Evolutionary conservation across 1,140 invertebrate genomes (phyloP).

Genomic region (Drosophila bocqueti): DNA sequence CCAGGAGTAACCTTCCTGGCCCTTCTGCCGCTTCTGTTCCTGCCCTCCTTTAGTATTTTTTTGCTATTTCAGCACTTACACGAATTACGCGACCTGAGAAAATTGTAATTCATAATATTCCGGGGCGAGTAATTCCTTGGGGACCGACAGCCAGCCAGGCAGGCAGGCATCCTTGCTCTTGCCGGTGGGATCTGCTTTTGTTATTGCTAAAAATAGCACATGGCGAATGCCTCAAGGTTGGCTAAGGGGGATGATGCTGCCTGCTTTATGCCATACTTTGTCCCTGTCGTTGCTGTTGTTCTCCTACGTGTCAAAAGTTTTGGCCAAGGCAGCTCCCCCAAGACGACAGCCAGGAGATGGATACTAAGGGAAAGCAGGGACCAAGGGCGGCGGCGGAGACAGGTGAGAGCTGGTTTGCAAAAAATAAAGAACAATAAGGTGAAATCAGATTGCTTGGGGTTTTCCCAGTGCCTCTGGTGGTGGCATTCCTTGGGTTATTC

Average conservation of each 20-base stretch:
- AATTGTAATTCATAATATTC: constrained; percentile 81
- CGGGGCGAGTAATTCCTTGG: constrained; percentile 35
- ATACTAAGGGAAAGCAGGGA: constrained; percentile 9
- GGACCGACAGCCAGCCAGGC: constrained; percentile 13
- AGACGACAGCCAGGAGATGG: constrained; percentile 20
- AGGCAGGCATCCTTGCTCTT: constrained; percentile 18
- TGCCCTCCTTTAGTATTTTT: constrained; percentile 4
- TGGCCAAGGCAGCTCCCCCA: constrained; percentile 36
- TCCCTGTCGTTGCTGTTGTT: neutral
- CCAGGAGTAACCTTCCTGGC: constrained; percentile 30
- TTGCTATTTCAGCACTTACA: constrained; percentile 60
- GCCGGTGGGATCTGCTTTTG: constrained; percentile 35
- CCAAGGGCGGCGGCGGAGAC: constrained; percentile 3
- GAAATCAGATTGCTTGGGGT: constrained; percentile 4
- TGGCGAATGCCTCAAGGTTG: constrained; percentile 44
- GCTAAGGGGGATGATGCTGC: neutral
- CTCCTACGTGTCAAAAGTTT: constrained; percentile 49
- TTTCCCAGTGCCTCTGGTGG: constrained; percentile 11
- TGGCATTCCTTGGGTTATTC: neutral
- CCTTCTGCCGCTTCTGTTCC: neutral
- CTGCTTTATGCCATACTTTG: neutral
- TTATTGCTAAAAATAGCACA: constrained; percentile 45
- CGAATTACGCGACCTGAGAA: constrained; percentile 70
- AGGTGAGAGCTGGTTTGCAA: constrained; percentile 11
- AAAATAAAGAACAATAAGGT: constrained; percentile 8